Percentiles rank a stretch among this genome's conserved stretches.
These are phyloP conservation scores for Sarcoramphus papa DNA, from an alignment of 2,797 vertebrate genomes.

Conservation along the genomic window DNA sequence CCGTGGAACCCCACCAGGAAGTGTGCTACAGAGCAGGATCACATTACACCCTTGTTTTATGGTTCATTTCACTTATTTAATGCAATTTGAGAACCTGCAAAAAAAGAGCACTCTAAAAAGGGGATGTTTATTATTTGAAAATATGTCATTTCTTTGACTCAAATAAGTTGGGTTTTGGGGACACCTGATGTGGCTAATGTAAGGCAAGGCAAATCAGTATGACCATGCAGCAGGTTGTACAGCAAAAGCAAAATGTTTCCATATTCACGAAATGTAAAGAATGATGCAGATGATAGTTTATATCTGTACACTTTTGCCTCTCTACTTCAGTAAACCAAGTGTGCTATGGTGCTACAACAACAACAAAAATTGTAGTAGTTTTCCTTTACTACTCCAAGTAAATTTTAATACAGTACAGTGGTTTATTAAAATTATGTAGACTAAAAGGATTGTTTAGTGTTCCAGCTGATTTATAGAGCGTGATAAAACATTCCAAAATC, in stretches of 20 bases:
- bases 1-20: slow-evolving; percentile 73
- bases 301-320: not conserved
- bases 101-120: slow-evolving; percentile 60
- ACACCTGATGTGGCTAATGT: not conserved
- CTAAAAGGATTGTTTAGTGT: not conserved
- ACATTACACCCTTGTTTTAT: slow-evolving; percentile 76
- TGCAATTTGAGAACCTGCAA: slow-evolving; percentile 72
- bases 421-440: slow-evolving; percentile 4
- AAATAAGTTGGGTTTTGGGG: slow-evolving; percentile 41
- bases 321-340: not conserved
- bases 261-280: not conserved
- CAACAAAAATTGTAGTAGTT: not conserved
- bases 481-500: slow-evolving; percentile 36
- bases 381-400: not conserved
- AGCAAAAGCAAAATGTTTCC: not conserved
- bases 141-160: slow-evolving; percentile 51
- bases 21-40: slow-evolving; percentile 70
- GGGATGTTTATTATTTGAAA: slow-evolving; percentile 57
- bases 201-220: not conserved
- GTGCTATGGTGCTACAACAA: not conserved
- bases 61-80: slow-evolving; percentile 80
- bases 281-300: not conserved
- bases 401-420: not conserved
- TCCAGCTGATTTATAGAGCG: slow-evolving; percentile 4
- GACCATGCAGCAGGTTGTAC: not conserved